These are phyloP conservation scores for Calyptomena viridis DNA, from an alignment of 2,113 vertebrate species.

Conservation along the genomic window DNA sequence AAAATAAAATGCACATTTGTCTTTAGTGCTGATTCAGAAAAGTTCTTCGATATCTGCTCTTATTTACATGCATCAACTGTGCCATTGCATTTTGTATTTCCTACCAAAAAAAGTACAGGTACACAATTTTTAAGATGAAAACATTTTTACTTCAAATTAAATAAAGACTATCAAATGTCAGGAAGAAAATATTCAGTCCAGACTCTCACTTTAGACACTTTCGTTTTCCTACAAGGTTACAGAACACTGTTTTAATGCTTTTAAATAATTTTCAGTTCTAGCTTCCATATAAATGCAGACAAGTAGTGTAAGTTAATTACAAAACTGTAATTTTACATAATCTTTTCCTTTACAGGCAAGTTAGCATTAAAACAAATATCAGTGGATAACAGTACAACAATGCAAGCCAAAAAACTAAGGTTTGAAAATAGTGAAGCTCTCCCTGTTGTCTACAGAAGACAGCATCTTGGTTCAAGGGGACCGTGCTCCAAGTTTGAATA, in stretches of 20 bases:
- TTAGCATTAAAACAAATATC: not conserved
- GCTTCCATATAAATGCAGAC: not conserved
- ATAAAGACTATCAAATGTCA: not conserved
- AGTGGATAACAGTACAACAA: not conserved
- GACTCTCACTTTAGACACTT: not conserved
- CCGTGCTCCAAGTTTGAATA: slow-evolving; percentile 28
- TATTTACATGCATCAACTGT: not conserved
- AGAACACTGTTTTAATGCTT: not conserved
- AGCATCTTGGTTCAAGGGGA: slow-evolving; percentile 38
- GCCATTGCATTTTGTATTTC: not conserved
- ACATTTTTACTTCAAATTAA: not conserved
- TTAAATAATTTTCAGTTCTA: not conserved
- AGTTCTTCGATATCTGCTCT: not conserved
- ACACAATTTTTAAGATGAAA: not conserved
- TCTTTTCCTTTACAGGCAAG: not conserved
- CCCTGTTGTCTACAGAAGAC: not conserved
- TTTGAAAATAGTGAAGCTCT: not conserved
- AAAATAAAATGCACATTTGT: not conserved
- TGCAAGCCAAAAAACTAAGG: not conserved
- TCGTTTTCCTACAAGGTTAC: not conserved
- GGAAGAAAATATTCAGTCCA: not conserved
- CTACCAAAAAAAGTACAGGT: not conserved
- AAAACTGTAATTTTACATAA: not conserved
- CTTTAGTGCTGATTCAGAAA: not conserved
- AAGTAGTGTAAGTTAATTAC: not conserved